A percentile compares a stretch with the other conserved stretches of the same genome.
phyloP scores from a whole-genome alignment of 2,888 invertebrate species.

The Lissocephala sabroskyi region DNA sequence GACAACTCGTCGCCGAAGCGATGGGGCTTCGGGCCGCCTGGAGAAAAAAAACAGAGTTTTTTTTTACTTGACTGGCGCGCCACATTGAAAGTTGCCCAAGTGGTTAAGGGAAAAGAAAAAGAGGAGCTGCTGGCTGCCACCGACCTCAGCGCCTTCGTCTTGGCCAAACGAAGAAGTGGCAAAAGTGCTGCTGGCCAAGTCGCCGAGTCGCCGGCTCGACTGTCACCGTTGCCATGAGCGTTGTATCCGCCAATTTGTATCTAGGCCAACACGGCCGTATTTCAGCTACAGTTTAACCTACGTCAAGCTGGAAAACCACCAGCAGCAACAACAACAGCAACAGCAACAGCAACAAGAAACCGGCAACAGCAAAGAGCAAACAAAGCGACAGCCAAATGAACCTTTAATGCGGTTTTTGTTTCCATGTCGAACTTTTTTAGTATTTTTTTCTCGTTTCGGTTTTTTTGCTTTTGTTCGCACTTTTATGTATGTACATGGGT shows the following conservation, averaged over 20 bases:
- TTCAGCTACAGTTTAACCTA: constrained; percentile 55
- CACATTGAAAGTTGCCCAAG: constrained; percentile 38
- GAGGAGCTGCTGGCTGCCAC: constrained; percentile 8
- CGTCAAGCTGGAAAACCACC: constrained; percentile 21
- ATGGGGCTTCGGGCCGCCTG: too few relatives aligned
- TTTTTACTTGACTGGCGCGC: not conserved
- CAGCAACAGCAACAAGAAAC: constrained; percentile 2
- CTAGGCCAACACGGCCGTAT: constrained; percentile 48
- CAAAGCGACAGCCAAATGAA: constrained; percentile 60
- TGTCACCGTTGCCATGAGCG: too few relatives aligned
- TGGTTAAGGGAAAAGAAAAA: constrained; percentile 2
- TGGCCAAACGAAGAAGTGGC: not conserved
- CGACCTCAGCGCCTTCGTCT: not conserved
- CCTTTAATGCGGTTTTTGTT: constrained; percentile 55
- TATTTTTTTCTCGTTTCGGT: constrained; percentile 11
- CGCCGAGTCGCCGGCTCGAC: not conserved
- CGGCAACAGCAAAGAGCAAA: constrained; percentile 34
- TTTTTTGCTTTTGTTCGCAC: not conserved
- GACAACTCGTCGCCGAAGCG: too few relatives aligned
- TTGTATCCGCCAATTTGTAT: constrained; percentile 42
- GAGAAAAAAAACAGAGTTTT: too few relatives aligned
- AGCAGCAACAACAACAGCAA: constrained; percentile 1
- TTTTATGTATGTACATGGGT: not conserved
- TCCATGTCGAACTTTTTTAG: constrained; percentile 21
- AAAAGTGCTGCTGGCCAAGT: not conserved